Evolutionary conservation across 2,888 invertebrate genomes (phyloP).

Genomic region (Cephus pulcher): DNA sequence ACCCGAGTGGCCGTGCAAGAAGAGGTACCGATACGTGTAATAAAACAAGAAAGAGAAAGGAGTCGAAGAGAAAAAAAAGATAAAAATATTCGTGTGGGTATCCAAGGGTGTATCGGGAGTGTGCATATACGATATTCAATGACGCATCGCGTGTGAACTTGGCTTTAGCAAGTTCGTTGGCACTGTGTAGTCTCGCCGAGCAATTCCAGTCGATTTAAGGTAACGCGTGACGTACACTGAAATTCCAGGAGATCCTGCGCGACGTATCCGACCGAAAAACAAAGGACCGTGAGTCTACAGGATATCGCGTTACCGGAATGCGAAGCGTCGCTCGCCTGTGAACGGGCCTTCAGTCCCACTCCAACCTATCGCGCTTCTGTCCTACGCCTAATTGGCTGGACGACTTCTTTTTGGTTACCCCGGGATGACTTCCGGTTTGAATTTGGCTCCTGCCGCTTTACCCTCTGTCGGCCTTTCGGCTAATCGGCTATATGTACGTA

Average conservation of each 20-base stretch:
- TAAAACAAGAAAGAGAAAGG: neutral
- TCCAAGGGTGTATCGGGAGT: neutral
- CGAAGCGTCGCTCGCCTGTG: neutral
- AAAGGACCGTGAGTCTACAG: neutral
- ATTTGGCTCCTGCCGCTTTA: neutral
- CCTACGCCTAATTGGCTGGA: neutral
- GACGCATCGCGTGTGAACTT: neutral
- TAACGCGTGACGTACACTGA: neutral
- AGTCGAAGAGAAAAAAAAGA: neutral
- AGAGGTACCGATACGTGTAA: neutral
- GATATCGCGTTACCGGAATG: neutral
- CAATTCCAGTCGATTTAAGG: conserved; percentile 3
- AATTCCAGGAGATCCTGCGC: conserved; percentile 18
- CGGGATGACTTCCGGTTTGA: neutral
- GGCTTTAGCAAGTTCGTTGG: conserved; percentile 2
- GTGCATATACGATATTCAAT: neutral
- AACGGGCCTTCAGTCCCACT: conserved; percentile 12
- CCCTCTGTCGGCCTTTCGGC: neutral
- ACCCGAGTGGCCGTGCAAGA: neutral
- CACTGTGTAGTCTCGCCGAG: neutral
- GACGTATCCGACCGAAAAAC: neutral
- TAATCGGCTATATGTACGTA: neutral
- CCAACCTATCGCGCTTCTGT: neutral
- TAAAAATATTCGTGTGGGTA: neutral
- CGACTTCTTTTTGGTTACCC: neutral